Percentiles rank a stretch among this genome's conserved stretches.
These are phyloP conservation scores for Drosophila hamatofila DNA, from an alignment of 2,888 invertebrate genomes.

Conservation along the genomic window DNA sequence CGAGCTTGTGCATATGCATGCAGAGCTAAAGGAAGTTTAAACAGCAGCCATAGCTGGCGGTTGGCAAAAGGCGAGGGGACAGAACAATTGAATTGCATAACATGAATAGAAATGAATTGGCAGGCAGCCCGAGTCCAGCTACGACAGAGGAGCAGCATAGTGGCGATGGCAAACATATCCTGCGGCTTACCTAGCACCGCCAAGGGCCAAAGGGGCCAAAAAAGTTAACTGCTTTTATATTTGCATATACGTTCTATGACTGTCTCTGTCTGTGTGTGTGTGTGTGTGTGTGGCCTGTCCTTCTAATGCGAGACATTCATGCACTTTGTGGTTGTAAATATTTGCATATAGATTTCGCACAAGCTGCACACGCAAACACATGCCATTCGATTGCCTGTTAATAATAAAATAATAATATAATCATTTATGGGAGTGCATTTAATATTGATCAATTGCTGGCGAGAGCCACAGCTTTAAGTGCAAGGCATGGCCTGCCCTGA, in stretches of 20 bases:
- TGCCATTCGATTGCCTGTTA: slow-evolving; percentile 30
- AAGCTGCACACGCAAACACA: not conserved
- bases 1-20: slow-evolving; percentile 66
- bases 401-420: slow-evolving; percentile 33
- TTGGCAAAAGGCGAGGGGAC: not conserved
- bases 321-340: slow-evolving; percentile 52
- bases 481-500: not conserved
- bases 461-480: slow-evolving; percentile 32
- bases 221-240: slow-evolving; percentile 53
- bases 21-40: slow-evolving; percentile 37
- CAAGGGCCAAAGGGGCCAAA: slow-evolving; percentile 33
- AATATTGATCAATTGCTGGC: slow-evolving; percentile 23
- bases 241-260: slow-evolving; percentile 42
- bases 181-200: slow-evolving; percentile 62
- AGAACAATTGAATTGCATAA: slow-evolving; percentile 82
- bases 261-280: not conserved
- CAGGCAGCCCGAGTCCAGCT: too few relatives aligned
- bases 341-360: slow-evolving; percentile 42
- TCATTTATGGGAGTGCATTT: slow-evolving; percentile 21
- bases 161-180: slow-evolving; percentile 62
- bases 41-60: slow-evolving; percentile 12
- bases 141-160: too few relatives aligned
- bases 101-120: slow-evolving; percentile 83
- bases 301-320: slow-evolving; percentile 68
- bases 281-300: slow-evolving; percentile 55